Base-by-base conservation (phyloP, 1,140 invertebrate genomes). In the Diorhabda carinulata region DNA sequence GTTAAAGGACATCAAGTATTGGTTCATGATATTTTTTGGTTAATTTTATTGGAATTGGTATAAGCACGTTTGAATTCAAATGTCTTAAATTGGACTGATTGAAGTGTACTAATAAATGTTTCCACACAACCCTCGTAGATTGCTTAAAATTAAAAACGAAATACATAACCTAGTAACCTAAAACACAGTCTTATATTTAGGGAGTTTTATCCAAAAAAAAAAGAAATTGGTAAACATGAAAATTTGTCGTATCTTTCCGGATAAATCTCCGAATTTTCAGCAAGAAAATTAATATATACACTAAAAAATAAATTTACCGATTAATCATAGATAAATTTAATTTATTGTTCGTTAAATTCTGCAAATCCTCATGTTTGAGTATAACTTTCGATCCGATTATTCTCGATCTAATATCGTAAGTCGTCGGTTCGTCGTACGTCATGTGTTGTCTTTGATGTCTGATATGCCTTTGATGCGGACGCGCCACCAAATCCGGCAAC, bases 381-480 rank as follows among this genome's bases (percentile, higher is more conserved):
- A 65, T 41, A 6, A 57, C 5, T 43, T 56, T 65, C 4, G 47
- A 41, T 3, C 64, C 64, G 25, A 57, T 45, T 57, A 65, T 65
- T 25, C 64, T 56, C 8, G 64, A 65, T 43, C 64, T 65, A 42
- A 40, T 43, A 43, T 65, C 64, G 41, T 57, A 65, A 8, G 57
- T 25, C 8, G 9, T 65, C 8, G 40, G 40, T 9, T 42, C 40
- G 3, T 57, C 41, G 10, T 69, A 63, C 9, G 67, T 63, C 9
- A 70, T 63, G 59, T 78, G 74, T 64, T 78, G 77, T 44, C 73
- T 70, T 52, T 78, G 78, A 57, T 79, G 78, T 5, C 78, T 64
- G 5, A 79, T 74, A 60, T 78, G 78, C 7, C 76, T 61, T 10
- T 43, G 52, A 3, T 52, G 47, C 43, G 65, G 57, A 40, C 68